Base-by-base conservation (phyloP, 2,797 vertebrate species). In the Acanthurus leucopareius region DNA sequence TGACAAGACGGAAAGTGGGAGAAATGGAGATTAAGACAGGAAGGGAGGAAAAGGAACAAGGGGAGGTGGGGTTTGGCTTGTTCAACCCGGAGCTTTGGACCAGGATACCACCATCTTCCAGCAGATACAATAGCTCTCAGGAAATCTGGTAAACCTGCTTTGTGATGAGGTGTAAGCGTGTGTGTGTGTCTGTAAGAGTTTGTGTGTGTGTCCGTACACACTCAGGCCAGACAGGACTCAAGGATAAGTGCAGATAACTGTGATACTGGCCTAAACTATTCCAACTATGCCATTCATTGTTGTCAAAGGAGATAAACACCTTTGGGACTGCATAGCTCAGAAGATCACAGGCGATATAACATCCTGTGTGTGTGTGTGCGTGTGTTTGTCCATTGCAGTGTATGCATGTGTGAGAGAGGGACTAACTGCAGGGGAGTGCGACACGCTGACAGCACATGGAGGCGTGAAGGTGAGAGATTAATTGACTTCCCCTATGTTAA, bases 231-330 rank as follows among this genome's bases (percentile, higher is more conserved):
- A 92, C 86, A 90, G 86, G 85, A 90, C 85, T 90, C 89, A 91
- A 93, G 89, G 86, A 94, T 89, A 86, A 83, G 81, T 63, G 88
- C 47, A 80, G 87, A 94, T 91, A 91, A 85, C 86, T 80, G 88
- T 89, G 87, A 86, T 86, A 86, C 84, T 75, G 84, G 87, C 83
- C 75, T 52, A 69, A 96, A 93, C 83, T 94, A 95, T 95, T 94
- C 92, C 84, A 95, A 91, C 87, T 89, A 95, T 95, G 93, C 61
- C 82, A 93, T 93, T 92, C 87, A 94, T 94, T 93, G 91, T 91
- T 90, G 90, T 91, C 72, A 83, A 79, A 82, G 80, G 63, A 93
- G 88, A 94, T 84, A 91, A 94, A 93, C 91, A 89, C 80, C 82
- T 86, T 89, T 81, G 75, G 64, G 84, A 80, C 70, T 11, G 73